Percentiles rank a stretch among this genome's conserved stretches.
Conservation (phyloP, 2,888 invertebrate genomes). For the Spodoptera exigua region DNA sequence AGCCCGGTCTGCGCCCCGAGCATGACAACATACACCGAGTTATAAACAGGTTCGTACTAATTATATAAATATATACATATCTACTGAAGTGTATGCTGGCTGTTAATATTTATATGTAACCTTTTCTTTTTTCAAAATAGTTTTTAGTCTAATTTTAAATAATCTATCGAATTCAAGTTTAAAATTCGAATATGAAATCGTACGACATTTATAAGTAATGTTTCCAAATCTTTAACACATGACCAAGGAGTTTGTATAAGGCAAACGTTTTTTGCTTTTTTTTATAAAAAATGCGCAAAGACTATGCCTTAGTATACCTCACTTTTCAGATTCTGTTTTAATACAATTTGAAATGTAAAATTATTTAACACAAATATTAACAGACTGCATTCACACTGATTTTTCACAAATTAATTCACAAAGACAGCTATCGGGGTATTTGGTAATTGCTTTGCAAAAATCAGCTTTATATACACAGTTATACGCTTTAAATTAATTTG, state of each 20-base stretch:
- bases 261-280: no score
- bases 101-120: conserved; percentile 18
- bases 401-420: conserved; percentile 12
- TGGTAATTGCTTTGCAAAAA: conserved; percentile 34
- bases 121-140: neutral
- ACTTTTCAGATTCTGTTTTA: no score
- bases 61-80: neutral
- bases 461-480: conserved; percentile 30
- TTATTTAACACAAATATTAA: conserved; percentile 8
- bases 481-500: conserved; percentile 13
- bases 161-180: no score
- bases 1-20: conserved; percentile 77
- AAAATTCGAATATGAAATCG: no score
- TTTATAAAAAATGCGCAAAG: no score
- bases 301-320: no score
- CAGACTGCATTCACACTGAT: conserved; percentile 20
- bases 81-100: conserved; percentile 16
- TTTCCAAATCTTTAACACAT: no score
- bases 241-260: no score
- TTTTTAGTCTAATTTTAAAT: neutral
- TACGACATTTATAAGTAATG: no score
- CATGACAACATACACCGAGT: conserved; percentile 90
- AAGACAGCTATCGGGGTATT: conserved; percentile 42
- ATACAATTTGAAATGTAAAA: no score
- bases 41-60: conserved; percentile 88